Conservation (phyloP, 53 echinoderm and acorn worm species). For the Crossaster papposus region DNA sequence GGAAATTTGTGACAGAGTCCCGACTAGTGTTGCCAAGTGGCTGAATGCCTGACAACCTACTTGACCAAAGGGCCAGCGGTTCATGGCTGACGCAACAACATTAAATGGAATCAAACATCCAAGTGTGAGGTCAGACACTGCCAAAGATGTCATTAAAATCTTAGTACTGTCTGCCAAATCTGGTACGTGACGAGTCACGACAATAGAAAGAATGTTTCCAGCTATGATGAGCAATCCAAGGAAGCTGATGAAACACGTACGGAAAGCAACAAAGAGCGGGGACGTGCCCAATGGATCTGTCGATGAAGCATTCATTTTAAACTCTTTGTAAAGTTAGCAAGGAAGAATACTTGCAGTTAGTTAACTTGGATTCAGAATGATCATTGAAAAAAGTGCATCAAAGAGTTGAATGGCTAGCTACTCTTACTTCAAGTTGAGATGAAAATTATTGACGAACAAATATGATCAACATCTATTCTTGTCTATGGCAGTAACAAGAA, state of each 20-base stretch:
- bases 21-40: not conserved
- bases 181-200: conserved; percentile 12
- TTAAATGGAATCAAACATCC: not conserved
- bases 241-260: conserved; percentile 14
- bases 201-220: conserved; percentile 34
- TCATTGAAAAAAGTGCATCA: too few species aligned
- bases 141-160: conserved; percentile 34
- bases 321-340: too few species aligned
- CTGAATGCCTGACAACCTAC: not conserved
- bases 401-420: too few species aligned
- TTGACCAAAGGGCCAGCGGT: conserved; percentile 18
- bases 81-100: not conserved
- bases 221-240: conserved; percentile 4
- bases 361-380: too few species aligned
- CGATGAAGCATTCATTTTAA: not conserved
- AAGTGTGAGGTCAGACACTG: conserved; percentile 19
- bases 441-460: too few species aligned
- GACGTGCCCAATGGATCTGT: not conserved
- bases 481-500: too few species aligned
- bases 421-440: too few species aligned
- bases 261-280: not conserved
- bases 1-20: not conserved
- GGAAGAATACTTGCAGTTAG: too few species aligned
- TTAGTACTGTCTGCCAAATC: conserved; percentile 27
- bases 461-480: too few species aligned